A percentile compares a stretch with the other conserved stretches of the same genome.
Evolutionary conservation across 2,797 vertebrate genomes (phyloP).

Genomic region (Neopelma chrysocephalum): DNA sequence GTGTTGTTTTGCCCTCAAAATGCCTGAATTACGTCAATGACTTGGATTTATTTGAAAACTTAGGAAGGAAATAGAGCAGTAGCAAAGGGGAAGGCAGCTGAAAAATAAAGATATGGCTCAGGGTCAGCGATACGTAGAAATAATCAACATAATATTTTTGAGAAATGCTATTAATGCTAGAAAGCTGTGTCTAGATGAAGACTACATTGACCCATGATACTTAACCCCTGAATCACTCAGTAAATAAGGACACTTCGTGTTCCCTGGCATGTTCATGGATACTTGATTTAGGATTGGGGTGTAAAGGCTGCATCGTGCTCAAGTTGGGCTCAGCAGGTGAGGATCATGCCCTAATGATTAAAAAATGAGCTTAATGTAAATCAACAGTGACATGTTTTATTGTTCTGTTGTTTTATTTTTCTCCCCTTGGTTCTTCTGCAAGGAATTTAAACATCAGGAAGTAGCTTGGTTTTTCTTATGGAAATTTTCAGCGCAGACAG

Average conservation of each 20-base stretch:
- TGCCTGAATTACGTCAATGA: slow-evolving; percentile 25
- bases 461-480: neutral
- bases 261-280: neutral
- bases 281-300: neutral
- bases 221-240: neutral
- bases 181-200: neutral
- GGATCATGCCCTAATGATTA: neutral
- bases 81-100: neutral
- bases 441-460: neutral
- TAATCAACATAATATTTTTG: neutral
- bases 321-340: neutral
- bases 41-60: neutral
- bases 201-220: neutral
- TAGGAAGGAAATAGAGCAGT: slow-evolving; percentile 24
- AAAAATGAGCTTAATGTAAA: neutral
- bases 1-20: slow-evolving; percentile 27
- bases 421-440: neutral
- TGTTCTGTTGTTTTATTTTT: neutral
- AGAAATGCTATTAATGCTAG: neutral
- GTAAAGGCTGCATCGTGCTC: neutral
- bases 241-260: neutral
- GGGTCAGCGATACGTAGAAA: neutral
- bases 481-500: neutral
- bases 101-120: slow-evolving; percentile 19
- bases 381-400: neutral